phyloP scores from a whole-genome alignment of 2,797 vertebrate species.

The Orientallactaga sibirica region DNA sequence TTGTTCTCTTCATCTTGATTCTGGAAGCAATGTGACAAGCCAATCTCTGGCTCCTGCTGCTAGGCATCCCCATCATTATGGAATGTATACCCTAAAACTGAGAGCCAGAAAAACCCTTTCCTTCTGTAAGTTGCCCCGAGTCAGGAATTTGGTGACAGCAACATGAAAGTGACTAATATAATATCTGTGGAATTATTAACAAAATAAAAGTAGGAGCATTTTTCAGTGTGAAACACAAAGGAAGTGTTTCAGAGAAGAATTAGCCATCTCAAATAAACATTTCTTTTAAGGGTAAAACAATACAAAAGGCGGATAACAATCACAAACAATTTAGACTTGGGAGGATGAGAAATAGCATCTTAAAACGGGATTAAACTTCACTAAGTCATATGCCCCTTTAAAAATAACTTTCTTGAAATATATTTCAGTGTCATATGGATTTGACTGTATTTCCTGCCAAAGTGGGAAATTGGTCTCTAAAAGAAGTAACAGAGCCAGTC shows the following conservation, averaged over 20 bases:
- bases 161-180: too few species aligned
- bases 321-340: slow-evolving; percentile 20
- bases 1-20: too few species aligned
- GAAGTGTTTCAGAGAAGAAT: background rate
- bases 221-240: background rate
- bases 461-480: slow-evolving; percentile 69
- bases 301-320: slow-evolving; percentile 46
- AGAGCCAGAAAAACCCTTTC: too few species aligned
- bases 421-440: slow-evolving; percentile 72
- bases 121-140: too few species aligned
- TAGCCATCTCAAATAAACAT: slow-evolving; percentile 43
- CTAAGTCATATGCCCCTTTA: slow-evolving; percentile 75
- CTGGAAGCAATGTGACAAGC: too few species aligned
- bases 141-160: too few species aligned
- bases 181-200: background rate
- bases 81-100: too few species aligned
- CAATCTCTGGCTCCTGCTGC: too few species aligned
- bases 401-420: slow-evolving; percentile 81
- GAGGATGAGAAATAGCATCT: slow-evolving; percentile 53
- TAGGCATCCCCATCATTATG: too few species aligned
- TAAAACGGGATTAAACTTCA: slow-evolving; percentile 63
- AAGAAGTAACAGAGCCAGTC: slow-evolving; percentile 66
- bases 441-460: slow-evolving; percentile 75
- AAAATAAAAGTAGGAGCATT: background rate
- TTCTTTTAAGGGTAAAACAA: background rate